Evolutionary conservation across 2,888 invertebrate species (phyloP).

Genomic region (Callyntrura guangdongensis): DNA sequence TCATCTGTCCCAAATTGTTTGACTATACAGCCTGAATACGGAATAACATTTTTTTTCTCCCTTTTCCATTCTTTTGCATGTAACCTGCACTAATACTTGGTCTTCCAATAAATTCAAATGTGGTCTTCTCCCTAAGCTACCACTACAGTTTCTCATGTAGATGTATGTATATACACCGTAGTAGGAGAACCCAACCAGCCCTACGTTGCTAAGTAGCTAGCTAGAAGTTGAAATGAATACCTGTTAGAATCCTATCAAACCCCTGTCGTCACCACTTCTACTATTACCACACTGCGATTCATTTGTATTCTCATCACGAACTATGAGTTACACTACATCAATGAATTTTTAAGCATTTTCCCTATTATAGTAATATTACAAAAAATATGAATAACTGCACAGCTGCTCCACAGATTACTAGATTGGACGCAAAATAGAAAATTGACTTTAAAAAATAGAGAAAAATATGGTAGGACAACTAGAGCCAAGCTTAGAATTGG

Average conservation of each 20-base stretch:
- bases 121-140: neutral
- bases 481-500: too few relatives aligned
- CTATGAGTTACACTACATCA: neutral
- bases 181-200: too few relatives aligned
- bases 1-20: neutral
- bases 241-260: slow-evolving; percentile 44
- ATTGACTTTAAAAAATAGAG: too few relatives aligned
- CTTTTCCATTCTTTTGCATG: neutral
- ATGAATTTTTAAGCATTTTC: slow-evolving; percentile 22
- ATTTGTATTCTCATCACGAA: slow-evolving; percentile 1
- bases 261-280: neutral
- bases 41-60: neutral
- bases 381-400: neutral
- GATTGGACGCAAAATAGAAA: neutral
- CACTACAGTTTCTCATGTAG: neutral
- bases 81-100: neutral
- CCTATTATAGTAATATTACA: slow-evolving; percentile 1
- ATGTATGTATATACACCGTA: neutral
- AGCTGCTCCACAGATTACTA: neutral
- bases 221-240: slow-evolving; percentile 21
- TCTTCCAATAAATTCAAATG: slow-evolving; percentile 34
- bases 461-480: too few relatives aligned
- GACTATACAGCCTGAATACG: slow-evolving; percentile 7
- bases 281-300: neutral
- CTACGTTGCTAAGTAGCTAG: neutral